Evolutionary conservation across 2,888 invertebrate genomes (phyloP).

Genomic region (Monochamus alternatus): DNA sequence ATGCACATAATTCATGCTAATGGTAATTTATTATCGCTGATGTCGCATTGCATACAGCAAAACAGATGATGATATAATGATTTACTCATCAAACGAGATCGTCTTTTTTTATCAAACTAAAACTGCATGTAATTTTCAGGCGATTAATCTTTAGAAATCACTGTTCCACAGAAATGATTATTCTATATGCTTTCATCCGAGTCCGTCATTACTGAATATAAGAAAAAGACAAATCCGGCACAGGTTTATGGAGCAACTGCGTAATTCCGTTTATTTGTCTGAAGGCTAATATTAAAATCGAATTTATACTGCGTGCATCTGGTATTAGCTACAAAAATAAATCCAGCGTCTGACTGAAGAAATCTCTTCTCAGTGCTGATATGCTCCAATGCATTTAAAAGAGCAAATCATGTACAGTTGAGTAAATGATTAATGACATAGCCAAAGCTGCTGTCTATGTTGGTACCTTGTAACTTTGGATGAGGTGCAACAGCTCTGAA

Average conservation of each 20-base stretch:
- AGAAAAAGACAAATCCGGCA: neutral
- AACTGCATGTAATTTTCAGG: too few relatives aligned
- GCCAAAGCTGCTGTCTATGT: neutral
- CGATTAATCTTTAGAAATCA: too few relatives aligned
- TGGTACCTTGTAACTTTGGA: too few relatives aligned
- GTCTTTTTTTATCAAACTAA: too few relatives aligned
- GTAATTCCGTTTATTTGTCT: slow-evolving; percentile 9
- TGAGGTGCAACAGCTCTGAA: too few relatives aligned
- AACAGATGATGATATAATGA: too few relatives aligned
- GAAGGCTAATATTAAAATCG: neutral
- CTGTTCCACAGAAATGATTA: neutral
- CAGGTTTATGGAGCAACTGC: neutral
- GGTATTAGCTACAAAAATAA: slow-evolving; percentile 15
- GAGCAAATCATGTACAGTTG: neutral
- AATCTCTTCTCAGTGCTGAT: neutral
- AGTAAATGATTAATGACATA: neutral
- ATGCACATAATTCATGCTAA: too few relatives aligned
- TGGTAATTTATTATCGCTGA: too few relatives aligned
- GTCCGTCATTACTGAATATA: neutral
- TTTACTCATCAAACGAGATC: too few relatives aligned
- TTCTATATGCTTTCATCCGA: neutral
- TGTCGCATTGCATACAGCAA: too few relatives aligned
- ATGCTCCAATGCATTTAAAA: neutral
- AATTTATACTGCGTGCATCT: slow-evolving; percentile 17
- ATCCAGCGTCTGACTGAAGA: neutral